Conservation (phyloP, 2,888 invertebrate species). For the Xestia rhomboidea region DNA sequence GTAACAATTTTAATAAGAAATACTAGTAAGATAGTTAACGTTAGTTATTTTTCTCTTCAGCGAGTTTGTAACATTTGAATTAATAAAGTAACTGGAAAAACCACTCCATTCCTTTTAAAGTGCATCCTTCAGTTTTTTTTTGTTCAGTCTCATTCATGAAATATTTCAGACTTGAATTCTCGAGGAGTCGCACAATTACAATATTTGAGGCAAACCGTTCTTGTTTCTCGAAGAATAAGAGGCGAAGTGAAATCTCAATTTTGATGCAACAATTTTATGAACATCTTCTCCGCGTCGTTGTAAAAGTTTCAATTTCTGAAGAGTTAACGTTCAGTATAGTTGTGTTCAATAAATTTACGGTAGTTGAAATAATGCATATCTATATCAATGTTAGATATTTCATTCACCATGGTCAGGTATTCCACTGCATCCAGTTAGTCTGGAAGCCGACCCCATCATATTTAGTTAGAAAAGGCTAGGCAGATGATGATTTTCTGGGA, state of each 20-base stretch:
- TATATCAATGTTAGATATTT: not conserved
- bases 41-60: not conserved
- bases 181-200: constrained; percentile 16
- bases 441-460: not conserved
- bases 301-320: not conserved
- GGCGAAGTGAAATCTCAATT: constrained; percentile 3
- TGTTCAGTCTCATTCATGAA: constrained; percentile 24
- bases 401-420: not conserved
- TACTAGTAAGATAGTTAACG: not conserved
- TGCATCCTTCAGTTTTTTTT: constrained; percentile 20
- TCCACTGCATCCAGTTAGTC: not conserved
- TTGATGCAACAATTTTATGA: not conserved
- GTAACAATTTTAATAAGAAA: not conserved
- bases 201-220: not conserved
- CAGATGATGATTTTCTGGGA: not conserved
- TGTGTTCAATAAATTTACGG: not conserved
- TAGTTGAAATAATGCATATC: not conserved
- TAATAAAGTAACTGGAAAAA: constrained; percentile 14
- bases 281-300: not conserved
- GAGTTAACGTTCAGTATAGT: not conserved
- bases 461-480: not conserved
- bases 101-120: constrained; percentile 20
- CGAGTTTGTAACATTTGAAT: constrained; percentile 8
- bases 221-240: constrained; percentile 11
- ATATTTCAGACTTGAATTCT: constrained; percentile 38